Evolutionary conservation across 2,113 vertebrate species (phyloP), one percentile per base, ranked within the genome.

Genomic region (Fulmarus glacialis): DNA sequence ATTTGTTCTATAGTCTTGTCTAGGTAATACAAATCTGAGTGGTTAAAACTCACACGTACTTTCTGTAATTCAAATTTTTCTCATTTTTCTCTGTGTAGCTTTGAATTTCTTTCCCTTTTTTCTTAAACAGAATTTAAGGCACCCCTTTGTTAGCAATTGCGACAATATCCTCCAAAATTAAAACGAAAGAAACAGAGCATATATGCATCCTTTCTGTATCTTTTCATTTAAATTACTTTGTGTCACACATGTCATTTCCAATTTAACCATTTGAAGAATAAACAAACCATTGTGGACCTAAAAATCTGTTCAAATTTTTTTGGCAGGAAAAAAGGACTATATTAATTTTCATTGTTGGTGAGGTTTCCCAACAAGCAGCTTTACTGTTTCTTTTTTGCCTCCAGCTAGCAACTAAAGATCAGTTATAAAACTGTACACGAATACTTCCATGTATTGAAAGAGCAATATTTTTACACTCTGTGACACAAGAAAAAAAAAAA

Each of bases 401-500:
- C 93, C 94, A 98, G 98, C 98, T 97, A 98, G 89, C 95, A 96
- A 91, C 95, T 97, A 87, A 97, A 98, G 98, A 98, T 98, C 96
- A 96, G 95, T 97, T 97, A 97, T 97, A 98, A 98, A 98, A 97
- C 94, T 96, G 90, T 98, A 95, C 97, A 97, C 97, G 97, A 98
- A 98, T 98, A 98, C 95, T 98, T 98, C 88, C 88, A 96, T 72
- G 90, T 97, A 98, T 97, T 98, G 90, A 96, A 98, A 97, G 96
- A 98, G 97, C 97, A 98, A 98, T 98, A 98, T 98, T 98, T 98
- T 98, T 98, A 99, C 98, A 98, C 96, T 97, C 86, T 64, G 79
- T 98, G 97, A 98, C 95, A 98, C 60, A 94, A 94, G 79, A 1
- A 6, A 6, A 22, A 95, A 95, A 90, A 14, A 27, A 42, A 38